These are phyloP conservation scores for Andrena trimmerana DNA, from an alignment of 2,888 invertebrate species.

Conservation along the genomic window DNA sequence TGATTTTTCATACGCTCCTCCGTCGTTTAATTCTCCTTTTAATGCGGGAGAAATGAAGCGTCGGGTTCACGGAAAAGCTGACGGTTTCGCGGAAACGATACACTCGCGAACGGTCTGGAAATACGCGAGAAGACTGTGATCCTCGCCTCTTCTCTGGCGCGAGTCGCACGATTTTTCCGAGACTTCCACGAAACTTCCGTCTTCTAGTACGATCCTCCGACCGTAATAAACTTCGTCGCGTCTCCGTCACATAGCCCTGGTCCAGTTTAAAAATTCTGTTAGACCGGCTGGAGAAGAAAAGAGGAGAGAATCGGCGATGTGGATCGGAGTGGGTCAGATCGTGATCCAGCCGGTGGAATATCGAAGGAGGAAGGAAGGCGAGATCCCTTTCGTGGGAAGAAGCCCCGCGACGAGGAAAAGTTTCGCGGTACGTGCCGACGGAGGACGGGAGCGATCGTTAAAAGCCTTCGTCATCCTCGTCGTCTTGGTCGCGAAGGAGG, in stretches of 20 bases:
- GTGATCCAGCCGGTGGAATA: not conserved
- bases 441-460: conserved; percentile 53
- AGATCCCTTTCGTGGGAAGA: not conserved
- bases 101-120: not conserved
- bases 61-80: conserved; percentile 1
- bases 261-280: not conserved
- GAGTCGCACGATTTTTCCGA: not conserved
- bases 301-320: no score
- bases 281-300: not conserved
- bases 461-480: conserved; percentile 52
- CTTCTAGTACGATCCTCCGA: not conserved
- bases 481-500: conserved; percentile 14
- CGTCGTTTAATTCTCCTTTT: conserved; percentile 63
- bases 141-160: not conserved
- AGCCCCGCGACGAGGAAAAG: conserved; percentile 17
- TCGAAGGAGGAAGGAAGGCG: not conserved
- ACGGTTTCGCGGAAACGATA: not conserved
- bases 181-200: not conserved
- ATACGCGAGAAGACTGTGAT: not conserved
- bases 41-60: conserved; percentile 47
- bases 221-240: conserved; percentile 31
- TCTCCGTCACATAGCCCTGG: not conserved
- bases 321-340: not conserved
- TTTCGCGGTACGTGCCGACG: conserved; percentile 45
- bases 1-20: conserved; percentile 64